Conservation (phyloP, 2,113 vertebrate species). For the Halcyon malimbica region DNA sequence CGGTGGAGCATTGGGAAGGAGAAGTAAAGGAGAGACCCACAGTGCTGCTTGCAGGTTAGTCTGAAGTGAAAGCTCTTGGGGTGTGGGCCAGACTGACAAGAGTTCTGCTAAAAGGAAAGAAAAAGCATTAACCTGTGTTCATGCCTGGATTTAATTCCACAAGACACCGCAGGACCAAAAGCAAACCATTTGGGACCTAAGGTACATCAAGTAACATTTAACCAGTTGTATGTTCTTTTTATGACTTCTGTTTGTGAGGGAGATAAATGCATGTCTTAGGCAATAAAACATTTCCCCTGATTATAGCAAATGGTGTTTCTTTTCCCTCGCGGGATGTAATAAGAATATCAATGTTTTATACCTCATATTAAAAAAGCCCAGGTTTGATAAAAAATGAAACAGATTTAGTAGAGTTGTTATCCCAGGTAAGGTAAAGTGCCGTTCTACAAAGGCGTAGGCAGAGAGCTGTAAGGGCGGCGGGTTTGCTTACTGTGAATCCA, state of each 20-base stretch:
- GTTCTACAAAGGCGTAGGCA: not conserved
- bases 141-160: conserved; percentile 64
- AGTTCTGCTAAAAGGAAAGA: conserved; percentile 63
- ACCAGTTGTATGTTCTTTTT: conserved; percentile 72
- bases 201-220: conserved; percentile 70
- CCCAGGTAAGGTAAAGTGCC: conserved; percentile 46
- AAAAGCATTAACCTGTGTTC: conserved; percentile 61
- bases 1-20: conserved; percentile 37
- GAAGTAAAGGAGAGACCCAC: conserved; percentile 66
- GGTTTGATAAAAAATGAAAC: conserved; percentile 72
- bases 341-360: conserved; percentile 69
- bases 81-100: conserved; percentile 34
- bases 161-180: conserved; percentile 52
- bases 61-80: conserved; percentile 65
- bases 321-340: conserved; percentile 52
- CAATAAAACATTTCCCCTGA: conserved; percentile 72
- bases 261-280: conserved; percentile 66
- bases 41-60: conserved; percentile 63
- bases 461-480: not conserved
- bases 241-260: conserved; percentile 72
- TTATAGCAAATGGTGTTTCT: conserved; percentile 72
- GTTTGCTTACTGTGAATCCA: not conserved
- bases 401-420: conserved; percentile 56
- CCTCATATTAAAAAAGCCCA: conserved; percentile 55
- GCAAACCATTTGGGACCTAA: conserved; percentile 58